A percentile compares a stretch with the other conserved stretches of the same genome.
Conservation (phyloP, 2,113 vertebrate genomes). For the Cromileptes altivelis region DNA sequence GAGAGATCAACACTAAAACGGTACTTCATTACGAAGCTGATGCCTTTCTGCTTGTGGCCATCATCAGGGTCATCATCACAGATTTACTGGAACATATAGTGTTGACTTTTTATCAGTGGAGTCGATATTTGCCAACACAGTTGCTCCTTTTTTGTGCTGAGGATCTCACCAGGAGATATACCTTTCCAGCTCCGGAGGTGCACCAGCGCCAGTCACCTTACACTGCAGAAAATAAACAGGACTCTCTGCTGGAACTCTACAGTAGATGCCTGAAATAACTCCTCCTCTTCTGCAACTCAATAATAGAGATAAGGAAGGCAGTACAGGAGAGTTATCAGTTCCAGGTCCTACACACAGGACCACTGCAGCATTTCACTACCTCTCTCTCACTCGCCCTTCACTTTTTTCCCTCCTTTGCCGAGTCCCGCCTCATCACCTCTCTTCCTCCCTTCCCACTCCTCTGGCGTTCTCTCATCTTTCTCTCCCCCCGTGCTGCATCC, state of each 20-base stretch:
- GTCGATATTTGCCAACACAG: neutral
- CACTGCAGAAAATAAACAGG: conserved; percentile 13
- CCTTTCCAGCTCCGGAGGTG: neutral
- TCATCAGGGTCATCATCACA: neutral
- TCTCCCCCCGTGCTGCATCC: conserved; percentile 44
- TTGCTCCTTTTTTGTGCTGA: neutral
- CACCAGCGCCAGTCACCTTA: neutral
- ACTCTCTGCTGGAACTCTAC: neutral
- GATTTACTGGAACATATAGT: neutral
- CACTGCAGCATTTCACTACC: conserved; percentile 68
- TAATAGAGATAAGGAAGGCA: conserved; percentile 39
- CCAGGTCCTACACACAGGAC: conserved; percentile 41
- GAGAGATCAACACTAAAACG: neutral
- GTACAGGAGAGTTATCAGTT: conserved; percentile 51
- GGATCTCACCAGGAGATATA: neutral
- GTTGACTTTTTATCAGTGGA: neutral
- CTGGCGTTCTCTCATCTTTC: conserved; percentile 65
- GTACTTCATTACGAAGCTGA: neutral
- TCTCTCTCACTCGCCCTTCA: conserved; percentile 38
- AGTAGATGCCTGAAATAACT: conserved; percentile 11
- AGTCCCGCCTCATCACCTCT: conserved; percentile 71
- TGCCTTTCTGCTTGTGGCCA: neutral
- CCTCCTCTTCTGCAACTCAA: conserved; percentile 39
- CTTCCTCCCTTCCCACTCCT: conserved; percentile 49
- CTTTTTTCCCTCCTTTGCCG: conserved; percentile 23